These are phyloP conservation scores for Hoplostethus atlanticus DNA, from an alignment of 2,797 vertebrate species.

Conservation along the genomic window DNA sequence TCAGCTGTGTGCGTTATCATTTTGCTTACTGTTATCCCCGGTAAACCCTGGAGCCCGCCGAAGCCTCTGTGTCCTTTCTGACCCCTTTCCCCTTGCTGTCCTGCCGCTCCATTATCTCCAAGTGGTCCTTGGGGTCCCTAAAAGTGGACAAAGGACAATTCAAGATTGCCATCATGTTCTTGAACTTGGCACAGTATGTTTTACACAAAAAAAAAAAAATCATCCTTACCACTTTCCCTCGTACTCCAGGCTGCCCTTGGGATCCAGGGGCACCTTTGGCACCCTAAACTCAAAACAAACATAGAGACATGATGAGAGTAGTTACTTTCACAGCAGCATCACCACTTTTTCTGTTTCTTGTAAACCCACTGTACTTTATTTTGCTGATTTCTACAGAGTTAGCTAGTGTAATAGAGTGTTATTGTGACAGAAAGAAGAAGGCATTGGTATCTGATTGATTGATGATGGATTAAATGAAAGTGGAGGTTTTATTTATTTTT, in stretches of 20 bases:
- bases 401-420: too few relatives aligned
- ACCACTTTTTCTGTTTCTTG: too few relatives aligned
- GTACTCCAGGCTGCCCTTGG: slow-evolving; percentile 87
- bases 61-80: slow-evolving; percentile 98
- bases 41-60: slow-evolving; percentile 95
- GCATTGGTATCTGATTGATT: too few relatives aligned
- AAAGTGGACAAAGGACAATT: neutral
- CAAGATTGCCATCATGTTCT: neutral
- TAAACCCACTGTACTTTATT: too few relatives aligned
- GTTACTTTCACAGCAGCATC: neutral
- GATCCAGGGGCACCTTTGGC: slow-evolving; percentile 89
- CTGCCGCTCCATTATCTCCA: slow-evolving; percentile 93
- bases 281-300: slow-evolving; percentile 82
- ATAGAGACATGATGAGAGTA: neutral
- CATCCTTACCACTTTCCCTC: slow-evolving; percentile 91
- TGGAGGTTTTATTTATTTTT: too few relatives aligned
- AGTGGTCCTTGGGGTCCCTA: slow-evolving; percentile 92
- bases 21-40: slow-evolving; percentile 90
- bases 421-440: too few relatives aligned
- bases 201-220: neutral
- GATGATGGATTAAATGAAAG: too few relatives aligned
- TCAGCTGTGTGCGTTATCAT: too few relatives aligned
- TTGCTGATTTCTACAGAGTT: too few relatives aligned
- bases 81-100: slow-evolving; percentile 92
- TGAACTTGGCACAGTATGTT: neutral